Percentiles rank a stretch among this genome's conserved stretches.
phyloP scores from a whole-genome alignment of 2,797 vertebrate species.

The Eremophila alpestris region DNA sequence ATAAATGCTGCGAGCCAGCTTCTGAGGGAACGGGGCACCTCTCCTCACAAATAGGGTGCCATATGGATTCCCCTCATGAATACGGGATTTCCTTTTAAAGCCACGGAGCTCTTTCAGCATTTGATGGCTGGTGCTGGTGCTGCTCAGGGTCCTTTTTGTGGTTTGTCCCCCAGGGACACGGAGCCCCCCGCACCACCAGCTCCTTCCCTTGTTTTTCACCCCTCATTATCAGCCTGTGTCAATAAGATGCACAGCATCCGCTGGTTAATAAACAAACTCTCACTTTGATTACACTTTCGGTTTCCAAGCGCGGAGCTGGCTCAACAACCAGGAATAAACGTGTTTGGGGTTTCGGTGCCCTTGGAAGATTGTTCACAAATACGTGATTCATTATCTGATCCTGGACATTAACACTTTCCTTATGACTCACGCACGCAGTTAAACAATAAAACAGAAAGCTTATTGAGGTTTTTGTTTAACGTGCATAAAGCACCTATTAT shows the following conservation, averaged over 20 bases:
- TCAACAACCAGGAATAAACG: not conserved
- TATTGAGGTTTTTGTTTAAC: constrained; percentile 42
- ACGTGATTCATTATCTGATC: constrained; percentile 71
- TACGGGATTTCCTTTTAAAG: constrained; percentile 36
- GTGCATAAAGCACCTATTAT: constrained; percentile 50
- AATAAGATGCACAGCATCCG: constrained; percentile 8
- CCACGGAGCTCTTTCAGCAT: not conserved
- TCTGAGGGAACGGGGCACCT: not conserved
- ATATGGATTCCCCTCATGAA: constrained; percentile 36
- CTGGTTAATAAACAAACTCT: constrained; percentile 51
- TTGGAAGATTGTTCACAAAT: constrained; percentile 64
- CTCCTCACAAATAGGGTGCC: not conserved
- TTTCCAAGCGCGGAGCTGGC: constrained; percentile 19
- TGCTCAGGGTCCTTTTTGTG: constrained; percentile 21
- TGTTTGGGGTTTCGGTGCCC: constrained; percentile 22
- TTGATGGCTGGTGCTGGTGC: not conserved
- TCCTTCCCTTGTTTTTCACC: not conserved
- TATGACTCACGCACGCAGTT: constrained; percentile 69
- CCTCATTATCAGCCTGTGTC: not conserved
- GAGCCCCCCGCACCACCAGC: not conserved
- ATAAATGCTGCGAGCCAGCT: not conserved
- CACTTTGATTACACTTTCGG: constrained; percentile 48
- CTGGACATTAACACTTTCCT: constrained; percentile 73
- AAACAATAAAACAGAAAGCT: constrained; percentile 70
- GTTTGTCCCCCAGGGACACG: not conserved